Evolutionary conservation across 2,888 invertebrate genomes (phyloP), one percentile per base, ranked within the genome.

Genomic region (Meandrusa payeni): DNA sequence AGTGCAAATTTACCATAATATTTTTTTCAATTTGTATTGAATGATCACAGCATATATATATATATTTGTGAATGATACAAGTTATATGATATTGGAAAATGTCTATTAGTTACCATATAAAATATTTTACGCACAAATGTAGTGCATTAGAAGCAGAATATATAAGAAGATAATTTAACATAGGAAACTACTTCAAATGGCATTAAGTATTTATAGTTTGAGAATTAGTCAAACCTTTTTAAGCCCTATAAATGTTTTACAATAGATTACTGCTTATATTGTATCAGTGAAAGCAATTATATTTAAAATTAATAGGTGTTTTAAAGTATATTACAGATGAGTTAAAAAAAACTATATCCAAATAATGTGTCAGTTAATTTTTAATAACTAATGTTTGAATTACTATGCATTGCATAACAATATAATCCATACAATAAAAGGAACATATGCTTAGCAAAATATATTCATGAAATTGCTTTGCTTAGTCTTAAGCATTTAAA

Each of bases 381-480:
- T 42, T 36, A 20, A 29, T 29, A 29, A 27, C n/a, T n/a, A n/a
- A n/a, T n/a, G n/a, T n/a, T n/a, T n/a, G n/a, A n/a, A n/a, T 9
- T 32, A 26, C 11, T 26, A 24, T 23, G 10, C 7, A 20, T 12
- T 4, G 13, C 17, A 40, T 34, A 22, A 29, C n/a, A 29, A n/a
- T 6, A 23, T 36, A 40, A 15, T 9, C 3, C 7, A 27, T 26
- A 28, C 19, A 45, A 52, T 48, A 55, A 56, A 39, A 39, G 41
- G 53, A 46, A 43, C 38, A 52, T 52, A 41, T 61, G 60, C 63
- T 65, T 66, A 63, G 55, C 50, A 56, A 59, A 59, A 48, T 65
- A 63, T 66, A 68, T 64, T 64, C 59, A 61, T 54, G 56, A 58
- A 59, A 57, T 41, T 52, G 57, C 61, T 56, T 50, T 51, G 43